A percentile compares a stretch with the other conserved stretches of the same genome.
phyloP scores from a whole-genome alignment of 2,113 vertebrate species.

The Onychostruthus taczanowskii region DNA sequence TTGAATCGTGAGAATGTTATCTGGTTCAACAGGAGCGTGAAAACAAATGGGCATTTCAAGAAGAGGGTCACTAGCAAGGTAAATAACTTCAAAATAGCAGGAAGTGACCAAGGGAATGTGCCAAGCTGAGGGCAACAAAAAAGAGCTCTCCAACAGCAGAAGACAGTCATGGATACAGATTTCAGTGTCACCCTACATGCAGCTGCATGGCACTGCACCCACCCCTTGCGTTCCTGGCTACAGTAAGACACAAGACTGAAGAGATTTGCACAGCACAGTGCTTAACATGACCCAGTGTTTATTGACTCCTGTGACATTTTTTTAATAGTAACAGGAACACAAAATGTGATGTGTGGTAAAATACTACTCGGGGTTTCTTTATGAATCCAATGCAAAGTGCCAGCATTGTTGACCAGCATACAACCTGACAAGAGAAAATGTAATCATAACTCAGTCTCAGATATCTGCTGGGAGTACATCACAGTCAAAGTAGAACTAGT shows the following conservation, averaged over 20 bases:
- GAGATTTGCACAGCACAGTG: conserved; percentile 1
- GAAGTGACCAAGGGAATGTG: conserved; percentile 36
- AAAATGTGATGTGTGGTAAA: conserved; percentile 9
- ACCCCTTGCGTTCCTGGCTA: neutral
- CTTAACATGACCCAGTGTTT: conserved; percentile 59
- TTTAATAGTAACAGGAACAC: conserved; percentile 37
- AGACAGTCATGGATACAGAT: rapidly evolving
- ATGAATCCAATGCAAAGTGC: conserved; percentile 24
- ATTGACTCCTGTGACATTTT: conserved; percentile 32
- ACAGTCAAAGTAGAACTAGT: conserved; percentile 13
- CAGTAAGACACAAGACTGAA: neutral
- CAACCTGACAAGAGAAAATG: conserved; percentile 65
- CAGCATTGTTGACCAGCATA: conserved; percentile 74
- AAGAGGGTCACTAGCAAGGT: conserved; percentile 56
- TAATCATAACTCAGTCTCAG: conserved; percentile 23
- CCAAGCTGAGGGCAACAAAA: neutral
- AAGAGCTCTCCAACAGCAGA: neutral
- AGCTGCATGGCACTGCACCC: neutral
- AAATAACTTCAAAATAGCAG: conserved; percentile 69
- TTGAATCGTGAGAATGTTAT: conserved; percentile 67
- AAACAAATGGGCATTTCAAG: conserved; percentile 57
- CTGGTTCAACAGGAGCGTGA: conserved; percentile 55
- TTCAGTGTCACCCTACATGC: neutral
- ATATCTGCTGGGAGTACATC: conserved; percentile 50
- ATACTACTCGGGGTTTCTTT: neutral